Base-by-base conservation (phyloP, 2,113 vertebrate species). In the Sceloporus tristichus region DNA sequence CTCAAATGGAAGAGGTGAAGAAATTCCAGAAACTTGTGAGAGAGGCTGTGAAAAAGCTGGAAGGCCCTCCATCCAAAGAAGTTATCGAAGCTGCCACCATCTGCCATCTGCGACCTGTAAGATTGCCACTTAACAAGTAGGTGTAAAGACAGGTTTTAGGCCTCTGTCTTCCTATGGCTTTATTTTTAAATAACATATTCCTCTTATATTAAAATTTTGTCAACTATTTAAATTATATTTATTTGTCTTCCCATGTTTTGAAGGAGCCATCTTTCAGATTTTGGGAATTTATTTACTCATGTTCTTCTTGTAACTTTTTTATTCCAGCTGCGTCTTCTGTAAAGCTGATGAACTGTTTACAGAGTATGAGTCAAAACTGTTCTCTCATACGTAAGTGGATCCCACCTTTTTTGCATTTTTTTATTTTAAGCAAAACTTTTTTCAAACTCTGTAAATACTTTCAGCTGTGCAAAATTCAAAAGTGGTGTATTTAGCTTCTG, bases 261-360 rank as follows among this genome's bases (percentile, higher is more conserved):
- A 89, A 70, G 85, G 74, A 19, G 1, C 65, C 74, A 34, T 85
- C 2, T 80, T 38, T 74, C 27, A 68, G 74, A 76, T 21, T 88
- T 54, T 79, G 40, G 29, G 3, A 90, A 90, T 11, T 23, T 82
- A 56, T 42, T 91, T 89, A 76, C 7, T 83, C 42, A 40, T 62
- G 87, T 90, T 93, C 54, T 94, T 0, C 90, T 95, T 68, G 85
- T 85, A 23, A 86, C 94, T 71, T 95, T 88, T 91, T 5, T 93
- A 48, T 96, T 96, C 65, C 90, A 99, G 99, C 93, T 99, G 99
- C 93, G 98, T 99, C 87, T 99, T 99, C 91, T 99, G 99, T 95
- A 99, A 98, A 96, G 98, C 99, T 62, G 99, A 99, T 42, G 99
- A 99, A 91, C 95, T 99, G 85, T 99, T 99, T 95, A 99, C 97